Evolutionary conservation across 2,797 vertebrate species (phyloP).

Genomic region (Sebastes ruberrimus): DNA sequence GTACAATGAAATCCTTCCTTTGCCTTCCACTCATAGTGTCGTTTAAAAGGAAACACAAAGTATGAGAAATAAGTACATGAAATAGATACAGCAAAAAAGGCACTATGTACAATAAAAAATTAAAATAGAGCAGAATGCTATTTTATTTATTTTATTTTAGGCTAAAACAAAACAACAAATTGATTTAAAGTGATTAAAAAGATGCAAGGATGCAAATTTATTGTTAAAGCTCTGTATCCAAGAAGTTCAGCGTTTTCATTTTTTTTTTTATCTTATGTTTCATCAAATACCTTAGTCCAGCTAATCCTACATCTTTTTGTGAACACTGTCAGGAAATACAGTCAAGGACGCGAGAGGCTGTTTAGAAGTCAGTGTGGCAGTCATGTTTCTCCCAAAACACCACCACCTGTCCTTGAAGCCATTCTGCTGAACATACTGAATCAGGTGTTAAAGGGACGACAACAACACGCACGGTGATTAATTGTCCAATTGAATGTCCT

Average conservation of each 20-base stretch:
- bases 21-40: too few relatives aligned
- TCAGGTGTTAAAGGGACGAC: not conserved
- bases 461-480: not conserved
- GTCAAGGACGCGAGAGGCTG: slow-evolving; percentile 6
- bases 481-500: not conserved
- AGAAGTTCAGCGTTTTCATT: not conserved
- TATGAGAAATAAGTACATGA: too few relatives aligned
- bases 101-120: too few relatives aligned
- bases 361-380: slow-evolving; percentile 4
- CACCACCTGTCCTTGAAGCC: slow-evolving; percentile 13
- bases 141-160: not conserved
- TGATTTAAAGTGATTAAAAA: not conserved
- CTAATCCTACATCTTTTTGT: not conserved
- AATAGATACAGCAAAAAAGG: too few relatives aligned
- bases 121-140: not conserved
- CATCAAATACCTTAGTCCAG: not conserved
- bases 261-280: not conserved
- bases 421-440: not conserved
- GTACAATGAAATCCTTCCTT: too few relatives aligned
- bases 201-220: not conserved
- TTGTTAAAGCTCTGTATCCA: not conserved
- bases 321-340: not conserved
- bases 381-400: slow-evolving; percentile 57
- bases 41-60: too few relatives aligned
- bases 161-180: not conserved